Conservation (phyloP, 1,140 invertebrate genomes). For the Diachasma alloeum region DNA sequence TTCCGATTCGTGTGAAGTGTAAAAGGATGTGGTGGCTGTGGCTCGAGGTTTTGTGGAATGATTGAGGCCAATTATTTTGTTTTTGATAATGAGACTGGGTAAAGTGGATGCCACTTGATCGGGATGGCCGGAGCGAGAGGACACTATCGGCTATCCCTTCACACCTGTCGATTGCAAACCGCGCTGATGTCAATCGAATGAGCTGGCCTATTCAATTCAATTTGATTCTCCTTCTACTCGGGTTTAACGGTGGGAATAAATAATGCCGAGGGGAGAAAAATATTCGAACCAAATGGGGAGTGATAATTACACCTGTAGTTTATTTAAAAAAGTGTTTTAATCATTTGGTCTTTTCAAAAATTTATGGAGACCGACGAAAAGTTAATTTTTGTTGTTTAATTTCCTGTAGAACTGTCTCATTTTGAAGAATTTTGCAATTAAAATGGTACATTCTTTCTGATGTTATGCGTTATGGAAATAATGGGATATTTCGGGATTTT, state of each 20-base stretch:
- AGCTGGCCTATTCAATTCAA: conserved; percentile 18
- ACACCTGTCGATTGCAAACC: conserved; percentile 42
- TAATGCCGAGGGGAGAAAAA: neutral
- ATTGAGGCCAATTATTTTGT: neutral
- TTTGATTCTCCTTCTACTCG: neutral
- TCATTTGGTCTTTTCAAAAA: no score
- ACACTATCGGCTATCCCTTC: neutral
- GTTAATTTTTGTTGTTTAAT: no score
- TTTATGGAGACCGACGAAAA: no score
- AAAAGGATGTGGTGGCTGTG: neutral
- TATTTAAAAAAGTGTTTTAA: no score
- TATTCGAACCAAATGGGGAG: neutral
- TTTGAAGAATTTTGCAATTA: no score
- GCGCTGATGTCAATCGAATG: conserved; percentile 32
- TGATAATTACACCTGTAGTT: no score
- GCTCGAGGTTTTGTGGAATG: neutral
- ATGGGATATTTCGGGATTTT: no score
- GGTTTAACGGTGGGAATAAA: neutral
- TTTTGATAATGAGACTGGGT: neutral
- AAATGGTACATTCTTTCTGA: no score
- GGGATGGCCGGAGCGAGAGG: neutral
- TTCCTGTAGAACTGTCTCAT: no score
- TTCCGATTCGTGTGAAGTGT: neutral
- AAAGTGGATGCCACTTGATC: conserved; percentile 13
- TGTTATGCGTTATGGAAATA: no score